Evolutionary conservation across 2,888 invertebrate species (phyloP), one percentile per base, ranked within the genome.

Genomic region (Eupithecia centaureata): DNA sequence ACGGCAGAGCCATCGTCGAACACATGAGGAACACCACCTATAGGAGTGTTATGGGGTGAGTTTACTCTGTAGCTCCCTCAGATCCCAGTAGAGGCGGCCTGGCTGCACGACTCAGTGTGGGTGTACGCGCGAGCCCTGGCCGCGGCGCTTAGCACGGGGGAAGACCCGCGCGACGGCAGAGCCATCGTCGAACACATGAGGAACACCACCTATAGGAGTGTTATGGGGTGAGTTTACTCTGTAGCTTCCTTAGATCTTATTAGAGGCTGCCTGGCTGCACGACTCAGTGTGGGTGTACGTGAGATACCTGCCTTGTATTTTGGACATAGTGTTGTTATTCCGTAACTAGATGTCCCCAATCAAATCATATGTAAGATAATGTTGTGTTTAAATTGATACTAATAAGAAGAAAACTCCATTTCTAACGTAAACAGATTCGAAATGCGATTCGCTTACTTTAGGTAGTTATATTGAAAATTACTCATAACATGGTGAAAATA

Each of bases 201-300:
- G 79, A 96, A 96, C 78, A 95, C 95, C 47, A 95, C 96, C 73
- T 97, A 97, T 86, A 94, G 94, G 74, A 97, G 97, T 84, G 96
- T 97, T 63, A 97, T 97, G 96, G 97, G 97, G 96, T 97, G 90
- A 93, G 94, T 85, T 5, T 10, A 33, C 25, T 54, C 42, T 12
- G 5, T 30, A 30, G 18, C 18, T 42, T 18, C 8, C 18, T 2
- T 42, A 97, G 97, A 97, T 97, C 82, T 95, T 96, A 72, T 96
- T 97, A 63, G 97, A 97, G 85, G 98, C 98, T 18, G 98, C 97
- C 47, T 98, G 98, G 94, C 94, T 98, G 28, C 98, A 98, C 88
- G 99, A 99, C 86, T 97, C 99, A 0, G 97, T 99, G 59, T 96
- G 97, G 94, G 94, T 99, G 73, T 99, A 99, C 88, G 97, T 98